phyloP scores from a whole-genome alignment of 2,113 vertebrate genomes.

The Nycticryphes semicollaris region DNA sequence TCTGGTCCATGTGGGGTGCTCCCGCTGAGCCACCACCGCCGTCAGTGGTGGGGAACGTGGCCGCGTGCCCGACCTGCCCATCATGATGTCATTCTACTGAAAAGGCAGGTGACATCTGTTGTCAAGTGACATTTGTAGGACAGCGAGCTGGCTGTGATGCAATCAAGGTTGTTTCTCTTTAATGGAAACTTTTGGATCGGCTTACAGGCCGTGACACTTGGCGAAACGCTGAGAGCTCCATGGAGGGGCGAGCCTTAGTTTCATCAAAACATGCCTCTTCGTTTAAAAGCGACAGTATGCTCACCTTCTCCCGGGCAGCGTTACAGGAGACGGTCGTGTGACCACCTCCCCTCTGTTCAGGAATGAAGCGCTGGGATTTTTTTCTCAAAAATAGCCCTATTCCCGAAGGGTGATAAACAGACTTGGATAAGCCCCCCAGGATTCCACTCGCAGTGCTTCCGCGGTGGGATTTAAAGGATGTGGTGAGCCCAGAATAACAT shows the following conservation, averaged over 20 bases:
- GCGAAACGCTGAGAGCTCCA: not conserved
- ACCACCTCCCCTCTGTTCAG: not conserved
- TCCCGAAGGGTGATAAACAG: not conserved
- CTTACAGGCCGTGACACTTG: conserved; percentile 68
- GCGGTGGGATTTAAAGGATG: not conserved
- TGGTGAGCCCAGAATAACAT: not conserved
- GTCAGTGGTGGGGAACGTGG: not conserved
- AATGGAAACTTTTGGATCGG: conserved; percentile 75
- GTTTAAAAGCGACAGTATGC: not conserved
- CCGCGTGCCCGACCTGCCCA: not conserved
- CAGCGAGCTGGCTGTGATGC: conserved; percentile 70
- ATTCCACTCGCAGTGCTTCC: not conserved
- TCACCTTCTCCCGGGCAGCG: not conserved
- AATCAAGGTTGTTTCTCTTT: conserved; percentile 68
- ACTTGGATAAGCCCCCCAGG: not conserved
- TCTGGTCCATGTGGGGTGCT: not conserved
- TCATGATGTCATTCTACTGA: conserved; percentile 74
- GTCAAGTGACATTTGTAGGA: conserved; percentile 67
- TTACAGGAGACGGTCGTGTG: not conserved
- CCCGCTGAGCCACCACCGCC: not conserved
- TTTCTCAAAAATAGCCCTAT: conserved; percentile 42
- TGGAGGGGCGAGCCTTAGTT: not conserved
- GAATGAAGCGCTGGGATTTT: conserved; percentile 46
- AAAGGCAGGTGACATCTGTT: conserved; percentile 72
- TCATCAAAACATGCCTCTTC: conserved; percentile 13